These are phyloP conservation scores for Astur gentilis DNA, from an alignment of 2,113 vertebrate genomes.

Conservation along the genomic window DNA sequence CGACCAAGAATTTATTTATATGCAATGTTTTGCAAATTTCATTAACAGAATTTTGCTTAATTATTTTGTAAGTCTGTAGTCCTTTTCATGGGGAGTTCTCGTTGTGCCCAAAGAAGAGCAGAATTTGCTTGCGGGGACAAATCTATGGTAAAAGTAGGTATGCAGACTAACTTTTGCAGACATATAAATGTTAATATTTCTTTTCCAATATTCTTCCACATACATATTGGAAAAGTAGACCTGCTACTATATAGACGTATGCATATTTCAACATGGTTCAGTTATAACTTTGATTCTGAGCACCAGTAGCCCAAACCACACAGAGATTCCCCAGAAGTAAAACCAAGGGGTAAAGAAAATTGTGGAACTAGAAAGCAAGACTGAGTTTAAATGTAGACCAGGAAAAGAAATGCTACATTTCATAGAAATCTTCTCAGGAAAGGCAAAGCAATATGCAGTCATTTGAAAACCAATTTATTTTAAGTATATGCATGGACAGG, in stretches of 20 bases:
- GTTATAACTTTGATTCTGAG: neutral
- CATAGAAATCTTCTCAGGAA: neutral
- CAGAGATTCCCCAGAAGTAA: neutral
- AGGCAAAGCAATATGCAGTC: neutral
- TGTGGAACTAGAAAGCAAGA: neutral
- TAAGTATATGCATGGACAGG: neutral
- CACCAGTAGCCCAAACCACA: neutral
- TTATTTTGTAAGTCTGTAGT: neutral
- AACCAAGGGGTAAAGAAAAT: neutral
- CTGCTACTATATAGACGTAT: neutral
- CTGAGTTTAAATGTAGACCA: neutral
- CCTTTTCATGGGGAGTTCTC: neutral
- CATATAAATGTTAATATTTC: no score
- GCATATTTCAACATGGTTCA: neutral
- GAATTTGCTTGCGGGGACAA: neutral
- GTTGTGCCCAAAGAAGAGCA: neutral
- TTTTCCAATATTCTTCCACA: neutral
- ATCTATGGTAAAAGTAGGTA: neutral
- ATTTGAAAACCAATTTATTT: neutral
- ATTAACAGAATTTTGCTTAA: neutral
- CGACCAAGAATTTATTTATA: neutral
- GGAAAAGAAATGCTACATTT: neutral
- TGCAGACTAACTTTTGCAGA: neutral
- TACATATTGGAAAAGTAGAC: neutral
- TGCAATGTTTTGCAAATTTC: neutral